Evolutionary conservation across 2,888 invertebrate species (phyloP), one percentile per base, ranked within the genome.

Genomic region (Acanthopleura granulata): DNA sequence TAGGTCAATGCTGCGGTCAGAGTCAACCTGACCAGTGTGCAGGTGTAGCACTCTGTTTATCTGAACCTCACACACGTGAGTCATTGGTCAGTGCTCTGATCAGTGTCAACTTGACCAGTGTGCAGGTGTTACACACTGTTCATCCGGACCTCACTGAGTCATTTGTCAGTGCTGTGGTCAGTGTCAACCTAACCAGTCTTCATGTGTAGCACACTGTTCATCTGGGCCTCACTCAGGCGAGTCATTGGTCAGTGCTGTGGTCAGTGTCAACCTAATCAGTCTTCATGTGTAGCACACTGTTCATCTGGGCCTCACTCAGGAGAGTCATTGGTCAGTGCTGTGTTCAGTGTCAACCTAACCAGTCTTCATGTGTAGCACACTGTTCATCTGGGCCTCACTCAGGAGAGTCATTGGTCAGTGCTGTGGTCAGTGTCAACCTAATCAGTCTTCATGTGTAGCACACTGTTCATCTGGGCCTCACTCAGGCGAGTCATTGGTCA

Each of bases 141-240:
- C 40, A 40, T 40, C 40, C 9, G 40, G 40, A 40, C 9, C 40
- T 40, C 40, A 40, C 40, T 40, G 40, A 40, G 40, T 40, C 40
- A 40, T 40, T 88, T 18, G 80, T 85, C 22, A 81, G 83, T 50
- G 85, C 84, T 9, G 61, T 87, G 0, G 79, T 80, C 1, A 79
- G 84, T n/a, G 57, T 86, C 18, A 87, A 89, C 77, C 74, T 88
- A 9, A 85, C 86, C 16, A 81, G 77, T 51, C 62, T 86, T 72
- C 74, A 78, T 18, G 77, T 84, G 25, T 74, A 82, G 4, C 76
- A 81, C 62, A 83, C 82, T 1, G 79, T 81, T 50, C 80, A 78
- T 49, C 71, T 81, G 49, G 79, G 79, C 25, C 51, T 79, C 27
- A 82, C 83, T 29, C 81, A 81, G 79, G 84, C 84, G 73, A 69